Conservation (phyloP, 2,888 invertebrate species). For the Galerucella nymphaeae region DNA sequence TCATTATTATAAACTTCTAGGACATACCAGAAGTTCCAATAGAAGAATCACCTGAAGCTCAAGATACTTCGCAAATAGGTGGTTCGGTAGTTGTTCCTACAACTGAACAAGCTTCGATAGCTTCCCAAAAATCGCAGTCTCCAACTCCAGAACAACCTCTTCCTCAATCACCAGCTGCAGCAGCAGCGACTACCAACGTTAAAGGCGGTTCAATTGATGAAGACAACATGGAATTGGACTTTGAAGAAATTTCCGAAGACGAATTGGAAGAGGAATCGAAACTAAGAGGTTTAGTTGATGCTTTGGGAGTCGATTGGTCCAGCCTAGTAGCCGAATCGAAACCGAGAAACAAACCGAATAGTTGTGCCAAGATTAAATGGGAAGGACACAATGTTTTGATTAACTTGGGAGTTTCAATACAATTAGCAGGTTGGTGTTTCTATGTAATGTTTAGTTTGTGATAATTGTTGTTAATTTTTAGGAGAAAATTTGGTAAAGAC, state of each 20-base stretch:
- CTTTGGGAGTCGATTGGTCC: slow-evolving; percentile 96
- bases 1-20: background rate
- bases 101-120: slow-evolving; percentile 51
- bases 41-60: slow-evolving; percentile 5
- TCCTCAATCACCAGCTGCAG: slow-evolving; percentile 44
- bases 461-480: slow-evolving; percentile 66
- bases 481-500: slow-evolving; percentile 72
- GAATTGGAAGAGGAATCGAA: slow-evolving; percentile 86
- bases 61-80: slow-evolving; percentile 32
- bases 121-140: slow-evolving; percentile 55
- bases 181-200: slow-evolving; percentile 37
- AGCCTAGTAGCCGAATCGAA: slow-evolving; percentile 85
- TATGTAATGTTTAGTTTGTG: background rate
- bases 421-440: slow-evolving; percentile 73
- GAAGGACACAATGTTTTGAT: slow-evolving; percentile 82
- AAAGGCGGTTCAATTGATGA: slow-evolving; percentile 73
- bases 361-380: slow-evolving; percentile 79
- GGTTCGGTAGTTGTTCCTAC: background rate
- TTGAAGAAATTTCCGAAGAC: slow-evolving; percentile 91
- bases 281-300: slow-evolving; percentile 83
- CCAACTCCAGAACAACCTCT: slow-evolving; percentile 53
- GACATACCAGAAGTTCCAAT: slow-evolving; percentile 14
- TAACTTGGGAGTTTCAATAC: slow-evolving; percentile 80
- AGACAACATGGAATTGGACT: slow-evolving; percentile 81
- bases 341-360: slow-evolving; percentile 67